Conservation (phyloP, 2,888 invertebrate species). For the Elegia similella region DNA sequence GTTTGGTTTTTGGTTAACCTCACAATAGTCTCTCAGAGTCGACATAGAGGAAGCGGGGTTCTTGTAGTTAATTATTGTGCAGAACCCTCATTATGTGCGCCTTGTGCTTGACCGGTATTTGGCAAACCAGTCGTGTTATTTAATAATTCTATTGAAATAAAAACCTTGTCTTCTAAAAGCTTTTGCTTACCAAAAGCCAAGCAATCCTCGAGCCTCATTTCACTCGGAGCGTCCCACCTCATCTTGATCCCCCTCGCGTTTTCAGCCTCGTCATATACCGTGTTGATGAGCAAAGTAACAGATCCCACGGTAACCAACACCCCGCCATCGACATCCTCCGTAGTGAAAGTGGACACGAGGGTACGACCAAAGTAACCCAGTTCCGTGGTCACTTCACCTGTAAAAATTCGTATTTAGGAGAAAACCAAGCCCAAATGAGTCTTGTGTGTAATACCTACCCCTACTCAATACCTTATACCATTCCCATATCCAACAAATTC, state of each 20-base stretch:
- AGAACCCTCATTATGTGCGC: no score
- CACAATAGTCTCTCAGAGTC: no score
- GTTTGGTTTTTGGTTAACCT: no score
- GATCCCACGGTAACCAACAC: slow-evolving; percentile 48
- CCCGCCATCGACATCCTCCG: slow-evolving; percentile 55
- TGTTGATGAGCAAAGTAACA: slow-evolving; percentile 53
- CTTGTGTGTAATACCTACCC: no score
- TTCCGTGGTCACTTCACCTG: slow-evolving; percentile 42
- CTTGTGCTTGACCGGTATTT: no score
- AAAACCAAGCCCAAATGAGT: no score
- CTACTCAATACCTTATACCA: no score
- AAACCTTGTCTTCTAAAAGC: neutral
- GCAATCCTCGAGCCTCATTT: slow-evolving; percentile 70
- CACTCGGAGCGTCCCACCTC: slow-evolving; percentile 51
- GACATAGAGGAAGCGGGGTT: no score
- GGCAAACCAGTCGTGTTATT: no score
- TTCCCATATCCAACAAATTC: no score
- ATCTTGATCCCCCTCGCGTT: slow-evolving; percentile 60
- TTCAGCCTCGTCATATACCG: slow-evolving; percentile 44
- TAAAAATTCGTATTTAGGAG: slow-evolving; percentile 5
- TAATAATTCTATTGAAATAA: no score
- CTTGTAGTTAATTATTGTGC: no score
- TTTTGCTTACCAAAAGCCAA: slow-evolving; percentile 62
- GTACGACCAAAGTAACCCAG: slow-evolving; percentile 65
- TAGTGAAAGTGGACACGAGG: slow-evolving; percentile 44